A percentile compares a stretch with the other conserved stretches of the same genome.
These are phyloP conservation scores for Lepus europaeus DNA, from an alignment of 2,113 vertebrate species.

Conservation along the genomic window DNA sequence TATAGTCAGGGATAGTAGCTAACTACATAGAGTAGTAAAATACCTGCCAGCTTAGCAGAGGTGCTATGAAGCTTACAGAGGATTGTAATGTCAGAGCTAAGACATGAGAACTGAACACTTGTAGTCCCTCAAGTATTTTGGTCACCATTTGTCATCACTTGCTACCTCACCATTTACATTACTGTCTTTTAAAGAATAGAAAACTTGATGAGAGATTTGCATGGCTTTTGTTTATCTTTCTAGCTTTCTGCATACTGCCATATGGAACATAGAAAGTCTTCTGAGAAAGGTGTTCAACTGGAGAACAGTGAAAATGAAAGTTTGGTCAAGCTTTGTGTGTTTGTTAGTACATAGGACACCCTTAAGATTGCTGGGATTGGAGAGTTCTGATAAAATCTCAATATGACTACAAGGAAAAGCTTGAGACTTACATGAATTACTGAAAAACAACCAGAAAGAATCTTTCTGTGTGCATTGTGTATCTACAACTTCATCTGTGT, in stretches of 20 bases:
- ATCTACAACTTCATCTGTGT: neutral
- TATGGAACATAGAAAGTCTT: neutral
- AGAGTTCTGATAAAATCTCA: constrained; percentile 11
- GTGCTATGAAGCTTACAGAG: neutral
- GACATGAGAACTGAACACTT: rapidly evolving
- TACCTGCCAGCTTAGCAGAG: neutral
- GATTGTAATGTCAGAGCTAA: neutral
- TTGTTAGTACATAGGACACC: neutral
- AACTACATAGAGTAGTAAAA: neutral
- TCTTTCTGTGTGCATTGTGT: neutral
- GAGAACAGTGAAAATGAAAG: neutral
- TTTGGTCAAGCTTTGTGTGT: neutral
- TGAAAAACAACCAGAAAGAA: constrained; percentile 29
- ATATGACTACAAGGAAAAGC: neutral
- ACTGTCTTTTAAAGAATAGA: neutral
- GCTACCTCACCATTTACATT: neutral
- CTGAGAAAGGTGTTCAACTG: neutral
- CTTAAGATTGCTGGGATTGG: neutral
- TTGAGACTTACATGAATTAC: neutral
- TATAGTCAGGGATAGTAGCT: neutral
- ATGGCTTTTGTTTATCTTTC: neutral
- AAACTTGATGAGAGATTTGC: neutral
- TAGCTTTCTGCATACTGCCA: neutral
- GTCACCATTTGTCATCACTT: neutral
- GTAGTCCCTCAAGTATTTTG: neutral